Conservation (phyloP, 2,888 invertebrate species). For the Cosmorhoe ocellata region DNA sequence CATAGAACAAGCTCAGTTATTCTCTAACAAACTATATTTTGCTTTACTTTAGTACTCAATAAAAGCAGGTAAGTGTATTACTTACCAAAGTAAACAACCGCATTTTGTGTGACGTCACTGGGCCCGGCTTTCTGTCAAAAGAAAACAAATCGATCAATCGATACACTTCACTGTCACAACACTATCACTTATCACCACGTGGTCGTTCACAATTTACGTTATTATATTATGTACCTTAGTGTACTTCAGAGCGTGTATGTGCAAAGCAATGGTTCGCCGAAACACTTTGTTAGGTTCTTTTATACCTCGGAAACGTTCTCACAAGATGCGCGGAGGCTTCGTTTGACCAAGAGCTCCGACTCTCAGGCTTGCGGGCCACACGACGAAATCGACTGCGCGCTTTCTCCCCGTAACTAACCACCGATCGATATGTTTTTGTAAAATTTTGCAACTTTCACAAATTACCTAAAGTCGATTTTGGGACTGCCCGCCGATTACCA, state of each 20-base stretch:
- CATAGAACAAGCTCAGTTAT: no score
- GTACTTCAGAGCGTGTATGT: constrained; percentile 52
- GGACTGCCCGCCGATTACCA: constrained; percentile 7
- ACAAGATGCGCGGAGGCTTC: constrained; percentile 66
- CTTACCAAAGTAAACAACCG: constrained; percentile 72
- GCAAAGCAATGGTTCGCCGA: constrained; percentile 73
- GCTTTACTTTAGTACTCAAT: no score
- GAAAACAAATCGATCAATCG: constrained; percentile 57
- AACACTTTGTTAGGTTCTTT: constrained; percentile 71
- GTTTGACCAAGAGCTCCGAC: constrained; percentile 62
- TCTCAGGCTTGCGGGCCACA: constrained; percentile 31
- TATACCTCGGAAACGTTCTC: constrained; percentile 79
- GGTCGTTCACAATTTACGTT: constrained; percentile 7
- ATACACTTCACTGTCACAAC: constrained; percentile 43
- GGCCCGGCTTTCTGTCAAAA: constrained; percentile 69
- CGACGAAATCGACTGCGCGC: constrained; percentile 63
- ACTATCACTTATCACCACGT: constrained; percentile 39
- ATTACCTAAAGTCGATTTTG: constrained; percentile 24
- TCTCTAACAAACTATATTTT: no score
- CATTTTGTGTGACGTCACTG: constrained; percentile 58
- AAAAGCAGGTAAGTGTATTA: constrained; percentile 25
- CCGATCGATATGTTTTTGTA: constrained; percentile 39
- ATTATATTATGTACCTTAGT: constrained; percentile 44
- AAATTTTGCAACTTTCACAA: constrained; percentile 47
- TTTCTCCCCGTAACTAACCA: constrained; percentile 35